Evolutionary conservation across 2,888 invertebrate genomes (phyloP).

Genomic region (Megalurothrips usitatus): DNA sequence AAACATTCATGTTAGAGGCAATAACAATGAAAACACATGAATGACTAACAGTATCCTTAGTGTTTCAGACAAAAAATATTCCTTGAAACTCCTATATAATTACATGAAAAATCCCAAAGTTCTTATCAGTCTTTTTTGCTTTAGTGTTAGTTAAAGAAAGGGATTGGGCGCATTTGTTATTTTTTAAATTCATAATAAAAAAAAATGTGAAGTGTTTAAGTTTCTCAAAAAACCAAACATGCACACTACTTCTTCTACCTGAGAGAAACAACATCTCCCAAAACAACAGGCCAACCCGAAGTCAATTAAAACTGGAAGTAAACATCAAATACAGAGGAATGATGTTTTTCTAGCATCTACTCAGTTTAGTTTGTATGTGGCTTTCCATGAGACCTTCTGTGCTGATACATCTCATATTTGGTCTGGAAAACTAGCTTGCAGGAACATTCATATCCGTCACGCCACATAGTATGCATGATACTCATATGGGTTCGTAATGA

Average conservation of each 20-base stretch:
- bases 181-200: not conserved
- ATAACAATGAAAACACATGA: not conserved
- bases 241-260: not conserved
- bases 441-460: not conserved
- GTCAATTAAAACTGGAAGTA: not conserved
- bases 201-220: not conserved
- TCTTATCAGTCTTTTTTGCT: not conserved
- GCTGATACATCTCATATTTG: slow-evolving; percentile 14
- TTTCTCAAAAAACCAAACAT: not conserved
- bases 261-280: not conserved
- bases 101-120: not conserved
- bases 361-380: not conserved
- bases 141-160: not conserved
- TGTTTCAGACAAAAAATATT: not conserved
- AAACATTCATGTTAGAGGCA: not conserved
- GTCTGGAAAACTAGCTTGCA: slow-evolving; percentile 15
- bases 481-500: not conserved
- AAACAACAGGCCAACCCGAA: not conserved
- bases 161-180: not conserved
- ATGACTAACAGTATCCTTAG: not conserved
- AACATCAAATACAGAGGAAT: not conserved
- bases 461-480: slow-evolving; percentile 2
- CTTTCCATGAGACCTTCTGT: not conserved
- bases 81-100: not conserved
- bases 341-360: not conserved